Base-by-base conservation (phyloP, 2,797 vertebrate species). In the Neosilurus mollespiculum region DNA sequence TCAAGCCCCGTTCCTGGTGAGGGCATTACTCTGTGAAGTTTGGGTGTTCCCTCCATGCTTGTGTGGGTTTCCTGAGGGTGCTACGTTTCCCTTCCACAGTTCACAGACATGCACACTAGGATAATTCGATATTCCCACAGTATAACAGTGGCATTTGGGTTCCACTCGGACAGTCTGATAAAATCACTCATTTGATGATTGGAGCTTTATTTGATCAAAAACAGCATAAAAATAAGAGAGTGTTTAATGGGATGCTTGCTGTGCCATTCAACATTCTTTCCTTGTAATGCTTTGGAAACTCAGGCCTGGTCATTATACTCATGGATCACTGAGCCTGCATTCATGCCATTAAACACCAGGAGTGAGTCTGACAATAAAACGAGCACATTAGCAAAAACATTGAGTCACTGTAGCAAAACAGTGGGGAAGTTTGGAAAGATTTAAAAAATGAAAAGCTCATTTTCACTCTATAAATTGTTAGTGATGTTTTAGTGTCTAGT, bases 171-270 rank as follows among this genome's bases (percentile, higher is more conserved):
- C 24, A 58, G 26, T 20, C 18, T 34, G 8, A 20, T 30, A 30
- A 26, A 73, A 73, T 34, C 16, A 75, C 24, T 56, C 34, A 75
- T 56, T 56, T 56, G 71, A 24, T 24, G 20, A 30, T 73, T 16
- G 30, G 53, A 30, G 51, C 53, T n/a, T 71, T n/a, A 7, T 58
- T 75, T 75, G 54, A 30, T 22, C 5, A 22, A 75, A 70, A 75
- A 6, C 26, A 58, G 10, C 8, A 58, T 75, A 34, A 58, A 56
- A 58, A 76, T 59, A 6, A 43, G 34, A 73, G 51, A 11, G 9
- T 61, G 73, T 37, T 59, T 77, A 76, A 37, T 61, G 24, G 73
- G 30, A 77, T 77, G 73, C 73, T 77, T 12, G 12, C 20, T n/a
- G 54, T 76, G 59, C 26, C 56, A n/a, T 76, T 58, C 18, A 76